Evolutionary conservation across 2,888 invertebrate species (phyloP).

Genomic region (Beris chalybata): DNA sequence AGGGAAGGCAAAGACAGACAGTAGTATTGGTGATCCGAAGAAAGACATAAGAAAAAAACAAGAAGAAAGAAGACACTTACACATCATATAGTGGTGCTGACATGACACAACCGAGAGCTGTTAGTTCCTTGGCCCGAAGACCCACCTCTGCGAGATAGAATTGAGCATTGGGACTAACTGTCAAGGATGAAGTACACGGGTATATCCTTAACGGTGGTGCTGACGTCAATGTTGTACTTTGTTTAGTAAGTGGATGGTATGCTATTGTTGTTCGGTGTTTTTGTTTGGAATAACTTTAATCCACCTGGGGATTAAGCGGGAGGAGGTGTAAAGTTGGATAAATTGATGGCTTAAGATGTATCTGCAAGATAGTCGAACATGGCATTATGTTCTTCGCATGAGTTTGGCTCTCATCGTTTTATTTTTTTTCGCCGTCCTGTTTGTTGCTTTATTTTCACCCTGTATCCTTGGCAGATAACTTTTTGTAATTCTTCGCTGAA

Average conservation of each 20-base stretch:
- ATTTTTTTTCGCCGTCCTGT: slow-evolving; percentile 5
- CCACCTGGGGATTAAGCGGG: slow-evolving; percentile 29
- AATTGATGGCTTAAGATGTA: slow-evolving; percentile 28
- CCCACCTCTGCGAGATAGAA: slow-evolving; percentile 20
- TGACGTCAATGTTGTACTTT: slow-evolving; percentile 30
- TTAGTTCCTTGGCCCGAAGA: slow-evolving; percentile 11
- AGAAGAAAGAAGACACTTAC: not conserved
- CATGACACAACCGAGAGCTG: slow-evolving; percentile 23
- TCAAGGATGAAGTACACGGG: slow-evolving; percentile 16
- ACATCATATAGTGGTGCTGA: slow-evolving; percentile 19
- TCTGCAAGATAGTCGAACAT: slow-evolving; percentile 27
- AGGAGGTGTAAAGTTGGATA: slow-evolving; percentile 30
- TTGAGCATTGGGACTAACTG: slow-evolving; percentile 18
- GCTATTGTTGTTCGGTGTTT: slow-evolving; percentile 21
- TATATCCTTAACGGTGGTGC: slow-evolving; percentile 11
- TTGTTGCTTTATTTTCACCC: not conserved
- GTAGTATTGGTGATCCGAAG: not conserved
- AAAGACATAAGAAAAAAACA: not conserved
- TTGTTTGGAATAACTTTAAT: slow-evolving; percentile 32
- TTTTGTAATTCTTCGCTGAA: slow-evolving; percentile 3
- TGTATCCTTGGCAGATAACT: slow-evolving; percentile 6
- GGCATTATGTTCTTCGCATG: slow-evolving; percentile 15
- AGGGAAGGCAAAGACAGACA: not conserved
- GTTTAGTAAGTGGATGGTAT: slow-evolving; percentile 21
- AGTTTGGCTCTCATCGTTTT: not conserved